These are phyloP conservation scores for Avahi laniger DNA, from an alignment of 2,797 vertebrate genomes.

Conservation along the genomic window DNA sequence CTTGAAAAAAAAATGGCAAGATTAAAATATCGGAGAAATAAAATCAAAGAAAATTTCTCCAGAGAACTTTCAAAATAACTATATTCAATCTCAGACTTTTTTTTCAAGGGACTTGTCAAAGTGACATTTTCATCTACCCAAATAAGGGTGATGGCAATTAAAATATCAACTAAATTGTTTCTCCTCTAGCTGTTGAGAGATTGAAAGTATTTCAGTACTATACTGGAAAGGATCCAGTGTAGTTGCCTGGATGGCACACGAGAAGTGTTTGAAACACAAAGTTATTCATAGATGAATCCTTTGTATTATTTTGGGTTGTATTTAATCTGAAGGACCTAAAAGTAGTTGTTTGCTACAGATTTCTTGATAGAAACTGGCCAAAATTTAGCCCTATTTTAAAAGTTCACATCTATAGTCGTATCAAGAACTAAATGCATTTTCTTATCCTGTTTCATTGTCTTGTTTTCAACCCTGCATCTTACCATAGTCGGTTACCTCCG, in stretches of 20 bases:
- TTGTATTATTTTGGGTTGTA: neutral
- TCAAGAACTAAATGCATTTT: neutral
- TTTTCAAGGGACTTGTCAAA: neutral
- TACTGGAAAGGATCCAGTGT: no score
- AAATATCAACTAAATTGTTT: slow-evolving; percentile 42
- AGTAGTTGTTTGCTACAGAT: neutral
- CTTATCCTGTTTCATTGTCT: slow-evolving; percentile 27
- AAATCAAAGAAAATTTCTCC: slow-evolving; percentile 34
- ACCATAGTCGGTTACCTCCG: neutral
- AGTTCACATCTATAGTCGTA: neutral
- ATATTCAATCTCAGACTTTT: neutral
- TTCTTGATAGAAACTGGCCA: neutral
- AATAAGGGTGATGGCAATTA: slow-evolving; percentile 17
- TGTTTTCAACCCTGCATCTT: neutral
- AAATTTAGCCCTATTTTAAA: neutral
- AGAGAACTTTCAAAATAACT: slow-evolving; percentile 32
- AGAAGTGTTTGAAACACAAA: neutral
- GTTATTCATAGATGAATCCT: neutral
- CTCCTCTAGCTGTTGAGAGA: neutral
- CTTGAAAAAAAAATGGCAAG: slow-evolving; percentile 41
- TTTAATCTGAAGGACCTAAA: neutral
- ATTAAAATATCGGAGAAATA: slow-evolving; percentile 46
- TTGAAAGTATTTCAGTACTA: neutral
- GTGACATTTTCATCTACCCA: slow-evolving; percentile 7
- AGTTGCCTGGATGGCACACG: neutral